Evolutionary conservation across 2,113 vertebrate genomes (phyloP), one percentile per base, ranked within the genome.

Genomic region (Butorides virescens): DNA sequence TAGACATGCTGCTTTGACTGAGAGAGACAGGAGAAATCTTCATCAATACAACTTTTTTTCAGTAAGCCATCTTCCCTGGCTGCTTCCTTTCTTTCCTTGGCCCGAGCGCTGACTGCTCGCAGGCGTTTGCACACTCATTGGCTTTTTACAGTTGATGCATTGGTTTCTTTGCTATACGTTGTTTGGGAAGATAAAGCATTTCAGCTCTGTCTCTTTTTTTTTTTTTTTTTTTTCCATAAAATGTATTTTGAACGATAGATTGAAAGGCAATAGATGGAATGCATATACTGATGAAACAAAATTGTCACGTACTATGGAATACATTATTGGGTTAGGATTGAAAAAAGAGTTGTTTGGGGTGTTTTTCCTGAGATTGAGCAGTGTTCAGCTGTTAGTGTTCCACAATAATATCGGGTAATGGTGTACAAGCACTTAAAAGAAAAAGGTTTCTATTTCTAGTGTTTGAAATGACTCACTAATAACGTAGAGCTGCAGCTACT

Each of bases 41-140:
- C 30, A 17, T 18, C n/a, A 59, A 29, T 23, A 4, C 13, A 37
- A 19, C 42, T 44, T 44, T 44, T 44, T 44, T 44, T 44, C 15
- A 10, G 58, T 10, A 25, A 70, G 59, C 46, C 6, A 3, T 18
- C 74, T 61, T 55, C 12, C 0, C 17, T 13, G 44, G 29, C 66
- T 92, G 7, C 36, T 8, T 74, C 34, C 30, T 58, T 66, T 25
- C 13, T 53, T 58, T 11, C 7, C 2, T 15, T 52, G 42, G 36
- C 1, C 5, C 2, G 15, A 19, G 17, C 3, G 32, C 25, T 94
- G 13, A 0, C 37, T 0, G 2, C 37, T 79, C 29, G 18, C 30
- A 22, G 73, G 11, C 3, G 1, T 46, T 61, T 2, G 0, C n/a
- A 32, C 6, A 0, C 39, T 59, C 11, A 7, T 34, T 0, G 2